A percentile compares a stretch with the other conserved stretches of the same genome.
Conservation (phyloP, 2,888 invertebrate species). For the Cynaeus angustus region DNA sequence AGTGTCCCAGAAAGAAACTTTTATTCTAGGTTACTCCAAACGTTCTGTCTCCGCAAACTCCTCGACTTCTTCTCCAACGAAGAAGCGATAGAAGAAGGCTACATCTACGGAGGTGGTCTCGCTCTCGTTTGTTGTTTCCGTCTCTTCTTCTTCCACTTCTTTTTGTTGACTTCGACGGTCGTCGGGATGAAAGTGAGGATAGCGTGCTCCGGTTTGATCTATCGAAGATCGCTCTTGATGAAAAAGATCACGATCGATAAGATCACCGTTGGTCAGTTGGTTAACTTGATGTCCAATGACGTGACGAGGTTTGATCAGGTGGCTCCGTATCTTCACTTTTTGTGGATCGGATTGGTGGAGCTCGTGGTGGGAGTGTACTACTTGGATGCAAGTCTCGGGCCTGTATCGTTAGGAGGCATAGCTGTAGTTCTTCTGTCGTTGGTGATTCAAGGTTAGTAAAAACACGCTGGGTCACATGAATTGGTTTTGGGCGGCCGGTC, state of each 20-base stretch:
- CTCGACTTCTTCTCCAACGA: constrained; percentile 6
- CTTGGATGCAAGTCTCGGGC: constrained; percentile 1
- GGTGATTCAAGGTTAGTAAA: background rate
- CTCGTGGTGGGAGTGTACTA: background rate
- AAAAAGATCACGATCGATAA: constrained; percentile 14
- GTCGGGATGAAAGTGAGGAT: constrained; percentile 24
- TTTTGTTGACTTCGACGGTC: background rate
- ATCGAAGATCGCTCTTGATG: constrained; percentile 5
- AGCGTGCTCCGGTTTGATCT: constrained; percentile 20
- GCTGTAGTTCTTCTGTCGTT: background rate
- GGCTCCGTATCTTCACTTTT: constrained; percentile 7
- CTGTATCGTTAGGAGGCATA: background rate
- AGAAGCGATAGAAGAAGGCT: background rate
- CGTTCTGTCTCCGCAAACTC: background rate
- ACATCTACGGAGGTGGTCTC: constrained; percentile 10
- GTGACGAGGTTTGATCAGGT: constrained; percentile 12
- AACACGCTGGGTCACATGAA: too few relatives aligned
- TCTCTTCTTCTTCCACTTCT: constrained; percentile 6
- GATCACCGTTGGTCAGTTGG: constrained; percentile 14
- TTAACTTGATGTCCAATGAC: constrained; percentile 30
- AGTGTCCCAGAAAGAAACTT: too few relatives aligned
- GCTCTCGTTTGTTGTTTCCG: background rate
- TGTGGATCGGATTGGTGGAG: constrained; percentile 16
- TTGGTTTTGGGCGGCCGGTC: too few relatives aligned
- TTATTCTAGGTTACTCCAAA: constrained; percentile 14